A percentile compares a stretch with the other conserved stretches of the same genome.
These are phyloP conservation scores for Volucella inflata DNA, from an alignment of 2,888 invertebrate genomes.

Conservation along the genomic window DNA sequence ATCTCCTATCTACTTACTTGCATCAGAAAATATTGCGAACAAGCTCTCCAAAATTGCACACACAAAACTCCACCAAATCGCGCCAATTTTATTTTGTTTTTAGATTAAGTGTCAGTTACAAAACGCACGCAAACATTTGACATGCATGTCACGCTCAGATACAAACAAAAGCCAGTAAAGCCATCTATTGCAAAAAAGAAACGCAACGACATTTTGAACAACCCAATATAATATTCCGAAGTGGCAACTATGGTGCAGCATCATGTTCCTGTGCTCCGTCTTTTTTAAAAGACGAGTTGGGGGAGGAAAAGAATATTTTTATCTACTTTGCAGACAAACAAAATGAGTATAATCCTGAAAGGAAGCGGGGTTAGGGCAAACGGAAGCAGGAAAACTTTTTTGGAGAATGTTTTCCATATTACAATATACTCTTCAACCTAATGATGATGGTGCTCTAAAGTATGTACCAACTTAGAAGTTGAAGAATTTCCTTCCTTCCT, in stretches of 20 bases:
- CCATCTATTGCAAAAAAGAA: too few species aligned
- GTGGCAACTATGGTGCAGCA: not conserved
- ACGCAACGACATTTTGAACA: too few species aligned
- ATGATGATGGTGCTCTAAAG: constrained; percentile 36
- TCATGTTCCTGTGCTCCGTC: not conserved
- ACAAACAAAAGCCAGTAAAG: too few species aligned
- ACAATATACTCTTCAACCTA: constrained; percentile 31
- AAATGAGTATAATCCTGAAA: constrained; percentile 45
- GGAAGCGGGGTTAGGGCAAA: constrained; percentile 10
- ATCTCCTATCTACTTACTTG: too few species aligned
- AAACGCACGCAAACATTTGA: too few species aligned
- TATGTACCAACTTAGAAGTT: not conserved
- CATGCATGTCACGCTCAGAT: too few species aligned
- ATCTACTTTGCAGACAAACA: constrained; percentile 18
- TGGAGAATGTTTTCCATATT: constrained; percentile 57
- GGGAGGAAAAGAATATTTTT: not conserved
- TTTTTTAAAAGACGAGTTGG: not conserved
- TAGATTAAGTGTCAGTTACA: too few species aligned
- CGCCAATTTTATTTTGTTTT: too few species aligned
- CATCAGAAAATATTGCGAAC: too few species aligned
- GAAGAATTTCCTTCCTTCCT: not conserved
- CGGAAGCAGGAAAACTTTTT: constrained; percentile 8
- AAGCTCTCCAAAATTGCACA: too few species aligned
- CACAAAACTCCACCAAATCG: too few species aligned
- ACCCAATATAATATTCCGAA: too few species aligned